Conservation (phyloP, 2,888 invertebrate genomes). For the Oeneis ivallda region DNA sequence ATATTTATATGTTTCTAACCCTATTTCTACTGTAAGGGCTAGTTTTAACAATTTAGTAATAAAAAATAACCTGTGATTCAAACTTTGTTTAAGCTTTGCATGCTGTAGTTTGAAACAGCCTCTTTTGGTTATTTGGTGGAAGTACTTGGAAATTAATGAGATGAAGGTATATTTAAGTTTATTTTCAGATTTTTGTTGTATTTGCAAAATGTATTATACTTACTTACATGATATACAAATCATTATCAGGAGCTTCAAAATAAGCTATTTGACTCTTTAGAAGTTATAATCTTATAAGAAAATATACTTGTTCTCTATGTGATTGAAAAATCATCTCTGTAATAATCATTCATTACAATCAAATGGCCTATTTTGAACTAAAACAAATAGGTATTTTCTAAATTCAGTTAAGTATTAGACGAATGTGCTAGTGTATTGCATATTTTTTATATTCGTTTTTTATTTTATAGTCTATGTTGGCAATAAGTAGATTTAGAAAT, state of each 20-base stretch:
- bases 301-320: background rate
- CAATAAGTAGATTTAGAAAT: conserved; percentile 2
- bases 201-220: background rate
- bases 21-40: background rate
- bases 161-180: conserved; percentile 30
- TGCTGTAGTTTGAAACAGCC: conserved; percentile 77
- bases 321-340: background rate
- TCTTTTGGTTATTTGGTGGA: conserved; percentile 69
- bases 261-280: background rate
- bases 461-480: background rate
- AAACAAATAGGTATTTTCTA: background rate
- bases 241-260: background rate
- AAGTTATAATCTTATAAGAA: background rate
- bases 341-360: background rate
- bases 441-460: background rate
- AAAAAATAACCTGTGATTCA: conserved; percentile 39
- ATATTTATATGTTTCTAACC: background rate
- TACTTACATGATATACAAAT: background rate
- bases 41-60: conserved; percentile 4
- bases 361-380: background rate
- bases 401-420: background rate
- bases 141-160: conserved; percentile 36
- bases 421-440: background rate
- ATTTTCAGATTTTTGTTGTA: conserved; percentile 19
- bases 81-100: conserved; percentile 59